phyloP scores from a whole-genome alignment of 2,113 vertebrate genomes.

The Vombatus ursinus region DNA sequence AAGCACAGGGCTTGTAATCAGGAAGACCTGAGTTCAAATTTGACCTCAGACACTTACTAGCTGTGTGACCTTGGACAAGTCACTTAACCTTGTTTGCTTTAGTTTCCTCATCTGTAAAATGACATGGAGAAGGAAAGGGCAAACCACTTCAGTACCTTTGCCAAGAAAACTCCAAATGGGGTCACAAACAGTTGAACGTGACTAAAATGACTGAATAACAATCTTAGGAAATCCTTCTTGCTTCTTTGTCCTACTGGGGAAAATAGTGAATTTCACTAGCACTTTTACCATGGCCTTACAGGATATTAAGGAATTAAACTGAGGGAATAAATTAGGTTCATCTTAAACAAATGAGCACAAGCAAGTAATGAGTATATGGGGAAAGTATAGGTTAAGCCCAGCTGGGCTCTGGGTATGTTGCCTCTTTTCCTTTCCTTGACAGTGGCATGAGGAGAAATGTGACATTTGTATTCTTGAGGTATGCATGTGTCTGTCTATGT shows the following conservation, averaged over 20 bases:
- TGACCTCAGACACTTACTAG: background rate
- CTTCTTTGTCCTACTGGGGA: background rate
- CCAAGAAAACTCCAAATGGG: background rate
- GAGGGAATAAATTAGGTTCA: background rate
- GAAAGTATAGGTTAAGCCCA: background rate
- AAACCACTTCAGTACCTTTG: background rate
- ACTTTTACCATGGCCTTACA: background rate
- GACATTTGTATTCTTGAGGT: background rate
- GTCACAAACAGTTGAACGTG: background rate
- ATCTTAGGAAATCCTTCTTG: background rate
- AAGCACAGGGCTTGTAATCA: background rate
- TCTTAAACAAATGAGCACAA: background rate
- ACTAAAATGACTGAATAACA: background rate
- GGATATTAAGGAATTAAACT: background rate
- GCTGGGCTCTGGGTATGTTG: background rate
- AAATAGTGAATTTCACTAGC: background rate
- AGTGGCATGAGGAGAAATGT: background rate
- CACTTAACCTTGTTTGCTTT: background rate
- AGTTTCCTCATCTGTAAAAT: background rate
- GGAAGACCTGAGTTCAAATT: background rate
- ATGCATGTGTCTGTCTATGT: background rate
- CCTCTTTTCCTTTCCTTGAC: background rate
- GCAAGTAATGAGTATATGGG: background rate
- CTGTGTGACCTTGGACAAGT: background rate
- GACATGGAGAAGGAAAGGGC: background rate